Base-by-base conservation (phyloP, 2,797 vertebrate species). In the Macroramphosus scolopax region DNA sequence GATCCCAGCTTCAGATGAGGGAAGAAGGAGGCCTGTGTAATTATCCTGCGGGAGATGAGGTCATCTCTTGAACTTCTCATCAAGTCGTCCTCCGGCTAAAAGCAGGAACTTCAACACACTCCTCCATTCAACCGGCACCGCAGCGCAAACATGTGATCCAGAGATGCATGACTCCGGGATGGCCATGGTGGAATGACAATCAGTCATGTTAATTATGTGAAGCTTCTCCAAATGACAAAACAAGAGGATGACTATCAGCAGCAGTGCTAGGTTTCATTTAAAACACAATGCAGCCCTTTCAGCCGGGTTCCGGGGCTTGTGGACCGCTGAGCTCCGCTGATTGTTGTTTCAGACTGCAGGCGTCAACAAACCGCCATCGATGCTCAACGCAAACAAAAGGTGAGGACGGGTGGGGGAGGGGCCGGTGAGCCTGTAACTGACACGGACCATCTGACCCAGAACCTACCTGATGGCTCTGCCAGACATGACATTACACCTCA, bases 401-500 rank as follows among this genome's bases (percentile, higher is more conserved):
- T 30, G 34, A 56, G 25, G 8, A 1, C 2, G 1, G 22, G 5
- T 0, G 8, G 9, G 12, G 41, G 5, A 28, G 28, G 22, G 14
- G 12, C 2, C 0, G 2, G 22, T 11, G 18, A 31, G 13, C 44
- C 52, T 63, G 53, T 62, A 71, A 72, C 43, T 18, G 33, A 75
- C 52, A 37, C 49, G 63, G 61, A 70, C 53, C 57, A 41, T 37
- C 22, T 80, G 72, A 78, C 74, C 72, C 59, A 9, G 38, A 7
- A 11, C 5, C 41, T 48, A 54, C 63, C 63, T 68, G 43, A 68
- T 26, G 44, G 28, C 4, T 62, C 24, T 22, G 38, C 51, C 61
- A 77, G 72, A 68, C 68, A 52, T 35, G 70, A 72, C 60, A 52
- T 72, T 57, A 66, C 57, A 78, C 70, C 51, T 72, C 3, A n/a